Percentiles rank a stretch among this genome's conserved stretches.
Conservation (phyloP, 1,140 invertebrate species). For the Trichogramma pretiosum region DNA sequence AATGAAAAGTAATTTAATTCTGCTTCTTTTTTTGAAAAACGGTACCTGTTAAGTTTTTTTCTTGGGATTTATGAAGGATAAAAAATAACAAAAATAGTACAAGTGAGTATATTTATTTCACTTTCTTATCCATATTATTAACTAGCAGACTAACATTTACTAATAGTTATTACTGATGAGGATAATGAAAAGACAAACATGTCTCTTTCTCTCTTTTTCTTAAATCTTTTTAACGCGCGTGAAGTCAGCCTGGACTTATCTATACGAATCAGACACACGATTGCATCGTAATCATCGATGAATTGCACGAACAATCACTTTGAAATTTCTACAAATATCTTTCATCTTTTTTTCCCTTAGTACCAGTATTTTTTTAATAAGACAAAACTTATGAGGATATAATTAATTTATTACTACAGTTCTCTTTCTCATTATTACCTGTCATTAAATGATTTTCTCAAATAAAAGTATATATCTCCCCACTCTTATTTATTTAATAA, state of each 20-base stretch:
- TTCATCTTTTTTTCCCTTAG: background rate
- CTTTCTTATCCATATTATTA: constrained; percentile 27
- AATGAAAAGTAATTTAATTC: constrained; percentile 21
- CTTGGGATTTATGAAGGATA: no score
- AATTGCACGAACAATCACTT: constrained; percentile 20
- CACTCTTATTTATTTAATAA: no score
- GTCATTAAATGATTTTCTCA: no score
- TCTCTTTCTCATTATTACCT: no score
- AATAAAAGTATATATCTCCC: no score
- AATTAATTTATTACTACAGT: no score
- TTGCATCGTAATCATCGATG: constrained; percentile 18
- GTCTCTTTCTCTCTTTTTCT: constrained; percentile 16
- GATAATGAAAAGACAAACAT: constrained; percentile 21
- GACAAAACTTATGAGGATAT: no score
- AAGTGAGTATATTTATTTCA: constrained; percentile 29
- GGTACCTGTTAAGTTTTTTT: no score
- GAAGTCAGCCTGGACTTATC: constrained; percentile 20
- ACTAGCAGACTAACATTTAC: constrained; percentile 31
- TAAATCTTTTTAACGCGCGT: constrained; percentile 16
- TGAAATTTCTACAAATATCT: constrained; percentile 5
- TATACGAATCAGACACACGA: no score
- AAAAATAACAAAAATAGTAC: no score
- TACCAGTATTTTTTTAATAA: background rate
- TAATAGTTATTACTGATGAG: constrained; percentile 22
- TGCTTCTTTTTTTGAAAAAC: no score